Base-by-base conservation (phyloP, 53 echinoderm and acorn worm genomes). In the Zoroaster sp. region DNA sequence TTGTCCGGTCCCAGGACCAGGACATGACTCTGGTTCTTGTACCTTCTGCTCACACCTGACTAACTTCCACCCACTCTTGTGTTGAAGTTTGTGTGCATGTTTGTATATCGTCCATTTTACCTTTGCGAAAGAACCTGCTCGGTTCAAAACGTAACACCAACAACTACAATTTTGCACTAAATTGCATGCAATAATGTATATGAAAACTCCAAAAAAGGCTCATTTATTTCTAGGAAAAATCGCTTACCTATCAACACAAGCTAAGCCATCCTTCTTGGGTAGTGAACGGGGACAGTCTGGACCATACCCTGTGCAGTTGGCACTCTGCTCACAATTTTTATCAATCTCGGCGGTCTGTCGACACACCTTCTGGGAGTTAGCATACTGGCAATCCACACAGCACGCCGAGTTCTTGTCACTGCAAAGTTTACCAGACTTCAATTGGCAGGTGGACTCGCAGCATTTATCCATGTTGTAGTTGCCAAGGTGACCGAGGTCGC, bases 351-450 rank as follows among this genome's bases (percentile, higher is more conserved):
- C 89, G 2, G 89, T 91, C 70, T 91, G 89, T 4, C 97, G 93
- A 46, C 97, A 97, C 34, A 92, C 71, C 70, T 79, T 92, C 38
- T 79, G 46, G 15, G 49, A 8, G n/a, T 83, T 74, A 0, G 97
- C 95, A 52, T 69, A 95, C 39, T 82, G 77, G 69, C 97, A 97
- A 41, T 91, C 88, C 38, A 87, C 46, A 46, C 97, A 97, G 75
- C 97, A 97, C 4, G 89, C 89, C 0, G 92, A 92, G 66, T 97
- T 97, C 83, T 93, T 89, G 78, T 97, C 97, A 65, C 97, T 96
- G 92, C 96, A 96, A 20, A 9, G 47, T 30, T 90, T 92, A 49
- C 51, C 49, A 11, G 77, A 53, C 78, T 95, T 97, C 10, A 97
- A 73, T 11, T 66, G 80, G 78, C 97, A 97, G 69, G 88, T 90